Conservation (phyloP, 2,888 invertebrate species). For the Agrilus mali region DNA sequence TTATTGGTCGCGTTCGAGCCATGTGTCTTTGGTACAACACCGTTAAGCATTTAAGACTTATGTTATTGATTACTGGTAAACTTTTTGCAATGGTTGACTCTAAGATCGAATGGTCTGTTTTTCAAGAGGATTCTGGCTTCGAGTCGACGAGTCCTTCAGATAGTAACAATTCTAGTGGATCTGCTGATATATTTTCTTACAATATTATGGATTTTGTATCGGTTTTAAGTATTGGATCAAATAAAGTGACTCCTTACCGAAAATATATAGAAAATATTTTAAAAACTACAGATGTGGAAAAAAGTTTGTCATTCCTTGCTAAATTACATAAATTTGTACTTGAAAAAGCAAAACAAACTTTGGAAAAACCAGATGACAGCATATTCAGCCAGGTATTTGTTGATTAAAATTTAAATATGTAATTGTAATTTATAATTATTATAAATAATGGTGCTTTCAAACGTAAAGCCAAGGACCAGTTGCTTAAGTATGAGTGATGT, state of each 20-base stretch:
- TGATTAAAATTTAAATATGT: no score
- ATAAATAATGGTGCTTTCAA: no score
- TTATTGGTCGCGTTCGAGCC: conserved; percentile 58
- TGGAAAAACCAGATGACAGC: conserved; percentile 41
- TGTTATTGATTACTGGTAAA: conserved; percentile 61
- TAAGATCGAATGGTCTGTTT: conserved; percentile 14
- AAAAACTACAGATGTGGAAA: conserved; percentile 74
- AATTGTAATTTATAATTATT: no score
- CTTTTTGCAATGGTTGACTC: conserved; percentile 39
- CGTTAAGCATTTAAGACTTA: conserved; percentile 70
- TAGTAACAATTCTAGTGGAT: conserved; percentile 32
- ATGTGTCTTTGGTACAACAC: conserved; percentile 90
- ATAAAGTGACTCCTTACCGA: conserved; percentile 35
- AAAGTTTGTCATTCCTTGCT: conserved; percentile 68
- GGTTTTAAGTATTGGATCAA: conserved; percentile 38
- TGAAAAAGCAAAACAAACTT: conserved; percentile 55
- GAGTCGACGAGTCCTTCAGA: conserved; percentile 36
- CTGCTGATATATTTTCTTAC: conserved; percentile 18
- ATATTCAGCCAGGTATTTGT: conserved; percentile 20
- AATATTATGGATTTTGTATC: conserved; percentile 19
- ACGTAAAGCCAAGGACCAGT: no score
- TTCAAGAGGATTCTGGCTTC: conserved; percentile 7
- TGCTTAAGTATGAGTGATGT: no score
- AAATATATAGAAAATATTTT: conserved; percentile 78
- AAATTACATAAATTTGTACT: conserved; percentile 56